Conservation (phyloP, 2,888 invertebrate species). For the Rhabditophanes sp. region DNA sequence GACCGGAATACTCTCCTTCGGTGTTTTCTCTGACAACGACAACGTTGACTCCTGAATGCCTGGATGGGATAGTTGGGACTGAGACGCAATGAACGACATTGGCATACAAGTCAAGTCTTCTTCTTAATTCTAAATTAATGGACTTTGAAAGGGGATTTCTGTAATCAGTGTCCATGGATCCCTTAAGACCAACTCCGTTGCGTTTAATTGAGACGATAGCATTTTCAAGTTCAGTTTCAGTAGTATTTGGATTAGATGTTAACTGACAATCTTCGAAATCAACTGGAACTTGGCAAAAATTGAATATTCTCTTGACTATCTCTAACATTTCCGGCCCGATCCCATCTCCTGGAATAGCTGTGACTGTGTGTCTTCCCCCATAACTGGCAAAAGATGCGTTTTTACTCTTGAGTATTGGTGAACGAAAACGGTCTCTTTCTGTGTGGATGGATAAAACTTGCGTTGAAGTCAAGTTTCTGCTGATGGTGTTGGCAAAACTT, state of each 20-base stretch:
- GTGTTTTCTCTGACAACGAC: slow-evolving; percentile 81
- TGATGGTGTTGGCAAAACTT: no score
- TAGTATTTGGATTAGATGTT: slow-evolving; percentile 59
- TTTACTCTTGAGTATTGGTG: no score
- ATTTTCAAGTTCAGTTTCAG: slow-evolving; percentile 69
- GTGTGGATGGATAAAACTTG: no score
- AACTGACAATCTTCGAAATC: slow-evolving; percentile 87
- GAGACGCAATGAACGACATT: slow-evolving; percentile 81
- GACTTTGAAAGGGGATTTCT: slow-evolving; percentile 66
- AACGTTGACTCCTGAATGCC: slow-evolving; percentile 63
- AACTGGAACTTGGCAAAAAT: slow-evolving; percentile 57
- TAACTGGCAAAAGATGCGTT: slow-evolving; percentile 14
- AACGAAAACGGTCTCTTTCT: no score
- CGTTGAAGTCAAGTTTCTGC: no score
- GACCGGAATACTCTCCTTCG: slow-evolving; percentile 92
- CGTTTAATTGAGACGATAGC: slow-evolving; percentile 84
- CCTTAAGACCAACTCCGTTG: slow-evolving; percentile 79
- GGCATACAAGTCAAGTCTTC: slow-evolving; percentile 77
- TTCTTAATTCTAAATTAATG: slow-evolving; percentile 69
- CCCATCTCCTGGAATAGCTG: slow-evolving; percentile 19
- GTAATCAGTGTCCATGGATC: slow-evolving; percentile 84
- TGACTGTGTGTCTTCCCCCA: slow-evolving; percentile 45
- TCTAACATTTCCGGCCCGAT: slow-evolving; percentile 55
- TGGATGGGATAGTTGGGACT: slow-evolving; percentile 63
- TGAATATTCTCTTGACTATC: slow-evolving; percentile 73